Evolutionary conservation across 1,140 invertebrate genomes (phyloP).

Genomic region (Hormaphis cornu): DNA sequence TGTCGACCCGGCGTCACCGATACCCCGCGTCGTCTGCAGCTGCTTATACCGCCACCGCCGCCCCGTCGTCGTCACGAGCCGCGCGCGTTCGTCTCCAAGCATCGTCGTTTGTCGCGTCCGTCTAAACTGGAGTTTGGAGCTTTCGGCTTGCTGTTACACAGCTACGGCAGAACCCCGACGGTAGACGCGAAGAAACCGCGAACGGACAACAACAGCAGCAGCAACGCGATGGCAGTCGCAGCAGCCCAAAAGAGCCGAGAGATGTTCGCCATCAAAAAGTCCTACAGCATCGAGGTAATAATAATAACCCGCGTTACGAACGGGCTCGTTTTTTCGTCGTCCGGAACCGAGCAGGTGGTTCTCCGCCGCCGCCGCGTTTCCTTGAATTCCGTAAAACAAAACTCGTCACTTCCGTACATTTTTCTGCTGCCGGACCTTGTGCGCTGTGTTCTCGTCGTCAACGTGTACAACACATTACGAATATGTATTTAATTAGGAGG

Average conservation of each 20-base stretch:
- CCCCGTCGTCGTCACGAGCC: background rate
- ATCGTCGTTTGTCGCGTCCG: background rate
- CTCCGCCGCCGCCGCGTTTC: no score
- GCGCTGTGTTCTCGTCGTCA: no score
- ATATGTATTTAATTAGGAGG: no score
- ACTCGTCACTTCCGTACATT: no score
- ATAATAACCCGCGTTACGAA: no score
- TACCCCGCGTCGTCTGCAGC: no score
- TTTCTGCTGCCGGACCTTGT: no score
- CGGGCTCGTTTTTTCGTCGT: no score
- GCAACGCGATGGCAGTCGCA: conserved; percentile 77
- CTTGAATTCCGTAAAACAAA: background rate
- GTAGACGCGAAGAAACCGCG: conserved; percentile 21
- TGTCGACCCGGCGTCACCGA: conserved; percentile 25
- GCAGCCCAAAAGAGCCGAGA: conserved; percentile 83
- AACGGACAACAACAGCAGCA: conserved; percentile 42
- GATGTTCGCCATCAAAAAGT: conserved; percentile 91
- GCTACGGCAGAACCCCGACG: background rate
- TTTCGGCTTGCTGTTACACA: conserved; percentile 33
- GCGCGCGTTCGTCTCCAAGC: background rate
- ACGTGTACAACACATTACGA: no score
- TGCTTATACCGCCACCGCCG: background rate
- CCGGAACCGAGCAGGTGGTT: no score
- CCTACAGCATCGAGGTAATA: conserved; percentile 93
- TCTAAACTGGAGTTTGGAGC: conserved; percentile 37